Percentiles rank a stretch among this genome's conserved stretches.
Conservation (phyloP, 2,888 invertebrate species). For the Torymus auratus region DNA sequence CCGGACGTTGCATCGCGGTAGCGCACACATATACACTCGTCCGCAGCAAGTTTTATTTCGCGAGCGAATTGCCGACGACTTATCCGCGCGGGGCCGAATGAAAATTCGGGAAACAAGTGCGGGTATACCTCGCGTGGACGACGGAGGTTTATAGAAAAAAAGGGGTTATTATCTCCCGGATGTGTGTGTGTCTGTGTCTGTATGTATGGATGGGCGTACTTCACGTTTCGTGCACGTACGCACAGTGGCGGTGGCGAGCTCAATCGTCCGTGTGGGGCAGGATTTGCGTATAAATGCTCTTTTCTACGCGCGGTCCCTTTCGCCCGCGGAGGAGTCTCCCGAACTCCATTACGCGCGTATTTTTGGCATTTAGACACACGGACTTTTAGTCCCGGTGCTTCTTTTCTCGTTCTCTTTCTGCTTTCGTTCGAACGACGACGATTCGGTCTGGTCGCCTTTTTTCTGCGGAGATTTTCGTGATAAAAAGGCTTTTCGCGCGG, state of each 20-base stretch:
- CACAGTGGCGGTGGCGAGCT: background rate
- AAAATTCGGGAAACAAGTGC: constrained; percentile 23
- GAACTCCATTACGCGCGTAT: constrained; percentile 39
- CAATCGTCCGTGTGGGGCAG: constrained; percentile 23
- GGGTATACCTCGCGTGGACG: background rate
- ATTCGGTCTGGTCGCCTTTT: no score
- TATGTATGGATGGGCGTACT: no score
- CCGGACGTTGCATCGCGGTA: no score
- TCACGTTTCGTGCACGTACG: no score
- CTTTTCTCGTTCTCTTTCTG: background rate
- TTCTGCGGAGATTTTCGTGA: no score
- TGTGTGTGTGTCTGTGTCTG: background rate
- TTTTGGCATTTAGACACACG: constrained; percentile 44
- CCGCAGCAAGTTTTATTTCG: constrained; percentile 36
- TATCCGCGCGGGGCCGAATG: background rate
- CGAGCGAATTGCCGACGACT: background rate
- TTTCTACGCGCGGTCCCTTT: background rate
- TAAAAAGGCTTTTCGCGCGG: no score
- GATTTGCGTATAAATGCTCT: constrained; percentile 46
- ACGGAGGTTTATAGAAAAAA: constrained; percentile 22
- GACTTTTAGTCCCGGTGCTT: background rate
- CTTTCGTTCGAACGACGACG: no score
- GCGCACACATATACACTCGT: background rate
- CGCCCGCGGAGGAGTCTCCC: background rate
- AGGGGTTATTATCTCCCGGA: constrained; percentile 27